These are phyloP conservation scores for Volucella zonaria DNA, from an alignment of 2,888 invertebrate species.

Conservation along the genomic window DNA sequence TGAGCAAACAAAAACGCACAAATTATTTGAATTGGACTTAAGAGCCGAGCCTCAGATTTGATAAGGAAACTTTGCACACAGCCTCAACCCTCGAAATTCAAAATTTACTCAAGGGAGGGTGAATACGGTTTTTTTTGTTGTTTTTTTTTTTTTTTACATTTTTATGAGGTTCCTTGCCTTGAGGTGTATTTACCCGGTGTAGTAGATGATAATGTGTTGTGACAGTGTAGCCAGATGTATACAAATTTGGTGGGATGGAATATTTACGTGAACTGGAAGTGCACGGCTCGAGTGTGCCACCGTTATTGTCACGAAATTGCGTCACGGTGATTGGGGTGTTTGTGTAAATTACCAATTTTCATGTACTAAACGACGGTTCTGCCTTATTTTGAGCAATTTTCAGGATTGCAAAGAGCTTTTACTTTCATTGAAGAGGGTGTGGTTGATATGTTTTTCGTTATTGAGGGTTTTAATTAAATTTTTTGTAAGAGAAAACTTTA, in stretches of 20 bases:
- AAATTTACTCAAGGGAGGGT: slow-evolving; percentile 22
- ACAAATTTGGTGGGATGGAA: background rate
- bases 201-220: background rate
- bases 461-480: too few relatives aligned
- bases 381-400: too few relatives aligned
- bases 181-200: slow-evolving; percentile 21
- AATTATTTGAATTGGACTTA: slow-evolving; percentile 43
- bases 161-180: slow-evolving; percentile 4
- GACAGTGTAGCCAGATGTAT: background rate
- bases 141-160: background rate
- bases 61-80: slow-evolving; percentile 29
- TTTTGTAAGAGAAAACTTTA: too few relatives aligned
- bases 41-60: slow-evolving; percentile 4
- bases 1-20: slow-evolving; percentile 48
- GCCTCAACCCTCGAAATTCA: slow-evolving; percentile 12
- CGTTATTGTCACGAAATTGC: slow-evolving; percentile 24
- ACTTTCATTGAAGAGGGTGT: too few relatives aligned
- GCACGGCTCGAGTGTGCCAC: background rate
- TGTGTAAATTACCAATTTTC: background rate
- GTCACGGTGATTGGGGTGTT: background rate
- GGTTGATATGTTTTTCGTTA: too few relatives aligned
- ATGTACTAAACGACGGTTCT: background rate
- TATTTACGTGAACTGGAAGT: background rate
- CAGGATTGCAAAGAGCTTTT: too few relatives aligned
- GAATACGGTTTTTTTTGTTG: background rate